Evolutionary conservation across 1,140 invertebrate genomes (phyloP), one percentile per base, ranked within the genome.

Genomic region (Orchestia grillus): DNA sequence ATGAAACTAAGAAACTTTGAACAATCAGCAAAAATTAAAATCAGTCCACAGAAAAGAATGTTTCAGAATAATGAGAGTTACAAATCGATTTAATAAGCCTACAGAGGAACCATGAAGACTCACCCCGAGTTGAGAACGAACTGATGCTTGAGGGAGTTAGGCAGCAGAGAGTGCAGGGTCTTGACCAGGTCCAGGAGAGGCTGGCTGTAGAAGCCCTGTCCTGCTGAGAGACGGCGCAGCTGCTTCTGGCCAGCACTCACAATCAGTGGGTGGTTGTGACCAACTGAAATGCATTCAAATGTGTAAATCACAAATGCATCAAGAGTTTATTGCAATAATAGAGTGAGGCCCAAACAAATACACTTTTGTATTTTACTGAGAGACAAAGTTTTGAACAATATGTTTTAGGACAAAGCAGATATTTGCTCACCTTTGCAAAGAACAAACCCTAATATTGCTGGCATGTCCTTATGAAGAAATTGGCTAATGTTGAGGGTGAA

Each of bases 71-170:
- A 15, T 36, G 47, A 6, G 47, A 53, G 36, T 36, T 77, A 77
- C 11, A 77, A 77, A 77, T 77, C 28, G 36, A 19, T 77, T 77
- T 1, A 77, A 77, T 28, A 77, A 36, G 36, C 11, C 1, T 77
- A n/a, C n/a, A 53, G 19, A 53, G 19, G 62, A 77, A 77, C 11
- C 47, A 8, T 77, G 36, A 77, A 23, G 28, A 77, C 97, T 97
- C 97, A 98, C 98, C 98, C 98, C 44, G 98, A 98, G 97, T 98
- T 98, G 3, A 98, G 97, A 96, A 98, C 98, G 96, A 98, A 98
- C 95, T 98, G 98, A 45, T 98, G 98, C 95, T 97, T 97, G n/a
- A 98, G 97, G 88, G 97, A 97, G 11, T 97, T 96, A 23, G 98
- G 98, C 95, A 98, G 97, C 44, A 98, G 98, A 41, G 97, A 97